Percentiles rank a stretch among this genome's conserved stretches.
These are phyloP conservation scores for Hyles euphorbiae DNA, from an alignment of 1,140 invertebrate genomes.

Conservation along the genomic window DNA sequence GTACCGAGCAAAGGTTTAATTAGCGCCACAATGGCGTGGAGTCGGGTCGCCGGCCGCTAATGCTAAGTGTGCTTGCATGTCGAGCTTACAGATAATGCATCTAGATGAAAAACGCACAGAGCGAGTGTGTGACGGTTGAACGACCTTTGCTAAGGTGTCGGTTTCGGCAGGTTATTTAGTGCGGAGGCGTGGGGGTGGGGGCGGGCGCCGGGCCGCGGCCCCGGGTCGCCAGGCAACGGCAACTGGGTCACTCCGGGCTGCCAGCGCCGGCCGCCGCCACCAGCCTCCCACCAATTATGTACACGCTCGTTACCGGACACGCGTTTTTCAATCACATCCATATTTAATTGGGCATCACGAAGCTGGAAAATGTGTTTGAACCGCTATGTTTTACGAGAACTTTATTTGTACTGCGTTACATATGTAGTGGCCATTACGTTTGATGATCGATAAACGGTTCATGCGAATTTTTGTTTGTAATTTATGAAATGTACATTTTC, in stretches of 20 bases:
- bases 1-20: too few species aligned
- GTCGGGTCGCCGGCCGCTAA: too few species aligned
- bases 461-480: too few species aligned
- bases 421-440: too few species aligned
- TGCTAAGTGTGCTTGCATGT: too few species aligned
- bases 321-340: slow-evolving; percentile 75
- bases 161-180: slow-evolving; percentile 73
- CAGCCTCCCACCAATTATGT: slow-evolving; percentile 69
- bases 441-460: too few species aligned
- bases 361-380: slow-evolving; percentile 66
- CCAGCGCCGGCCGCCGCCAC: slow-evolving; percentile 3
- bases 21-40: too few species aligned
- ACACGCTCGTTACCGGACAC: slow-evolving; percentile 74
- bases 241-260: slow-evolving; percentile 70
- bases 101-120: slow-evolving; percentile 34
- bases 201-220: slow-evolving; percentile 33
- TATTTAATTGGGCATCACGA: slow-evolving; percentile 73
- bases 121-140: slow-evolving; percentile 60
- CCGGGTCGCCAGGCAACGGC: slow-evolving; percentile 66
- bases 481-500: too few species aligned
- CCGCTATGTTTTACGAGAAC: slow-evolving; percentile 57
- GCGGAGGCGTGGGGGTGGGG: slow-evolving; percentile 33
- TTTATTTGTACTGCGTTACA: slow-evolving; percentile 53
- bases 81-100: too few species aligned
- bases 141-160: slow-evolving; percentile 73